Percentiles rank a stretch among this genome's conserved stretches.
These are phyloP conservation scores for Connochaetes taurinus DNA, from an alignment of 2,113 vertebrate genomes.

Conservation along the genomic window DNA sequence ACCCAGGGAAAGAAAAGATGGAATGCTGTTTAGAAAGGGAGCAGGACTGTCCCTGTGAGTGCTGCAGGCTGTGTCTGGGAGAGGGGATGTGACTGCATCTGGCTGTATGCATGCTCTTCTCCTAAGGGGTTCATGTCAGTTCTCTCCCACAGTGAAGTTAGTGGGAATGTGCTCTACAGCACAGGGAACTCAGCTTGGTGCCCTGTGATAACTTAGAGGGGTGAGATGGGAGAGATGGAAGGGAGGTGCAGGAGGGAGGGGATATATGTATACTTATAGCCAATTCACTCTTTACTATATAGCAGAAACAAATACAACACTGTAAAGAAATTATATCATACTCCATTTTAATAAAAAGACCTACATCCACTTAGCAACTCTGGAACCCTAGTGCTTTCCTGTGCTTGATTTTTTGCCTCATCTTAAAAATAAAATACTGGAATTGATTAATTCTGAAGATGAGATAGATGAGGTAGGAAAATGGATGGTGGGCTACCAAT, in stretches of 20 bases:
- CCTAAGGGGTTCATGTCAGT: accelerated
- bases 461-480: background rate
- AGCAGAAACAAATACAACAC: background rate
- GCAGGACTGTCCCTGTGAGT: background rate
- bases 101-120: background rate
- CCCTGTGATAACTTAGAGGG: background rate
- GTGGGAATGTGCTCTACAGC: background rate
- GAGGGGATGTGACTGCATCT: background rate
- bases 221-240: background rate
- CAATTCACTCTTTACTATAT: background rate
- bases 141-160: background rate
- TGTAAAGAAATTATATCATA: background rate
- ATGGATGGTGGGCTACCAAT: background rate
- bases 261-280: background rate
- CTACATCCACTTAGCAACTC: accelerated
- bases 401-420: background rate
- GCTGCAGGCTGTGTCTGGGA: background rate
- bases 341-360: background rate
- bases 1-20: background rate
- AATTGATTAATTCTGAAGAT: background rate
- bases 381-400: background rate
- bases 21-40: slow-evolving; percentile 3
- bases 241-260: background rate
- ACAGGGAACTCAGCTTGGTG: background rate
- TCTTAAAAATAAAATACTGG: background rate